Evolutionary conservation across 1,140 invertebrate genomes (phyloP).

Genomic region (Brachionus sp.): DNA sequence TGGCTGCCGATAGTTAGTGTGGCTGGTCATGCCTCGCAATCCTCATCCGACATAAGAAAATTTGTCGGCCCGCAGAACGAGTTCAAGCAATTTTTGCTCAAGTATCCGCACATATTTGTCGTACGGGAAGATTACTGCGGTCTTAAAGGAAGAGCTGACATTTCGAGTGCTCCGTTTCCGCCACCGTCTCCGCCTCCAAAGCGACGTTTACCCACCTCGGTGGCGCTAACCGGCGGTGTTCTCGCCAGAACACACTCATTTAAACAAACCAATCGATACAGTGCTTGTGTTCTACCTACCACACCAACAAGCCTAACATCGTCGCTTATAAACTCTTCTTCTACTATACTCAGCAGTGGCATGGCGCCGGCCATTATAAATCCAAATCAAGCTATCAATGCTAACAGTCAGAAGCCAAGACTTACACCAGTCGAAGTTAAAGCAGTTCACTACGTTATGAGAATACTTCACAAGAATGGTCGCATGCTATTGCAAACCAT

Average conservation of each 20-base stretch:
- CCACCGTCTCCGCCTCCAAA: conserved; percentile 47
- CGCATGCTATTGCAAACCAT: conserved; percentile 41
- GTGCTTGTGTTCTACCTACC: not conserved
- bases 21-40: conserved; percentile 60
- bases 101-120: conserved; percentile 59
- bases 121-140: conserved; percentile 56
- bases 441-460: conserved; percentile 46
- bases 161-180: conserved; percentile 24
- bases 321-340: not conserved
- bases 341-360: not conserved
- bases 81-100: conserved; percentile 56
- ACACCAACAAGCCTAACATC: conserved; percentile 9
- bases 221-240: conserved; percentile 21
- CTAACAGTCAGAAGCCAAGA: not conserved
- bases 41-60: conserved; percentile 56
- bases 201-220: conserved; percentile 29
- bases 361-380: not conserved
- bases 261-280: conserved; percentile 40
- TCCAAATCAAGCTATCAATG: not conserved
- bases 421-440: conserved; percentile 45
- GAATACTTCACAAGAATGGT: conserved; percentile 43
- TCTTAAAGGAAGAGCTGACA: conserved; percentile 49
- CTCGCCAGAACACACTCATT: conserved; percentile 40
- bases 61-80: conserved; percentile 60
- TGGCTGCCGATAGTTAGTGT: conserved; percentile 59